Percentiles rank a stretch among this genome's conserved stretches.
phyloP scores from a whole-genome alignment of 1,140 invertebrate species.

The Babylonia areolata region DNA sequence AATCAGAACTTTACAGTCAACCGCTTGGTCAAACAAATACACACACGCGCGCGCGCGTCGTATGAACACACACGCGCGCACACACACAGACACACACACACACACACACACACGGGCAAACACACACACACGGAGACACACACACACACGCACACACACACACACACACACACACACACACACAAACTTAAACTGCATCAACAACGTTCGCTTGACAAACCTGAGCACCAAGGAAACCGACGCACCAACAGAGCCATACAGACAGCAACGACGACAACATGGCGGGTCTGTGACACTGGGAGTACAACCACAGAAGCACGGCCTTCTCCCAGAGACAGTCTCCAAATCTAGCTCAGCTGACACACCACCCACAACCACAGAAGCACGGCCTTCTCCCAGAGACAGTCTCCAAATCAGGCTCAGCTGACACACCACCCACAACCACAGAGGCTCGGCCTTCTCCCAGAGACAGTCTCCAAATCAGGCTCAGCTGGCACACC shows the following conservation, averaged over 20 bases:
- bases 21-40: neutral
- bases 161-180: conserved; percentile 7
- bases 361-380: too few relatives aligned
- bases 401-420: too few relatives aligned
- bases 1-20: too few relatives aligned
- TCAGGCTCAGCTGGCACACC: too few relatives aligned
- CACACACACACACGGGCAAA: neutral
- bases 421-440: too few relatives aligned
- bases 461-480: too few relatives aligned
- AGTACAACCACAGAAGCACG: too few relatives aligned
- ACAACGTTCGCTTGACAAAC: neutral
- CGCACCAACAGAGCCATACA: neutral
- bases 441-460: too few relatives aligned
- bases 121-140: neutral
- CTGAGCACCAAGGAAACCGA: neutral
- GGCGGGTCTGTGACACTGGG: neutral
- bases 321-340: too few relatives aligned
- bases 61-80: neutral
- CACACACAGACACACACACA: neutral
- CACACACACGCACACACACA: neutral
- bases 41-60: neutral
- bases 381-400: too few relatives aligned
- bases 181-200: neutral
- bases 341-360: too few relatives aligned
- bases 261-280: neutral